phyloP scores from a whole-genome alignment of 2,113 vertebrate species.

The Oenanthe oenanthe region DNA sequence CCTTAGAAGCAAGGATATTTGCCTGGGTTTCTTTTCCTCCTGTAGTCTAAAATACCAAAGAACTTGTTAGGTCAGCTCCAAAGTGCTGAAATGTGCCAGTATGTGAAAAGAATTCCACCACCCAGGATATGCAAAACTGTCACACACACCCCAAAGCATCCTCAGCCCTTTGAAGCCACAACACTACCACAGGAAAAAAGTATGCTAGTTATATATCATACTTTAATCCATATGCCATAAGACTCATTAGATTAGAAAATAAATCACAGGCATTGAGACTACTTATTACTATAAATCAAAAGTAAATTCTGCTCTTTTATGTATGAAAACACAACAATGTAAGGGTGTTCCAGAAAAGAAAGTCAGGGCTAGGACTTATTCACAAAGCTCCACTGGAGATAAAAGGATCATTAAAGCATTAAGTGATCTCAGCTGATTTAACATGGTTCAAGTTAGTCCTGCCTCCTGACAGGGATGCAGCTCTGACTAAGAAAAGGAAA shows the following conservation, averaged over 20 bases:
- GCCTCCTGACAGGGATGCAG: background rate
- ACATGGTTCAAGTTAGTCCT: background rate
- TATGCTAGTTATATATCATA: background rate
- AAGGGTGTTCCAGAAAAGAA: background rate
- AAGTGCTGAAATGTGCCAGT: background rate
- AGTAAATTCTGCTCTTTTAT: background rate
- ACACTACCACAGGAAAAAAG: background rate
- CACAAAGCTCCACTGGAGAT: background rate
- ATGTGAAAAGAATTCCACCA: background rate
- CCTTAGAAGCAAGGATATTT: background rate
- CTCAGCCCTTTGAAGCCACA: background rate
- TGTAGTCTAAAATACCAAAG: background rate
- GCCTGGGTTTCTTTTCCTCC: no score
- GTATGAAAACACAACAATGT: background rate
- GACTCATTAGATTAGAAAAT: background rate
- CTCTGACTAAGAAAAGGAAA: background rate
- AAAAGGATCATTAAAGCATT: background rate
- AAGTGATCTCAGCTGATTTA: background rate
- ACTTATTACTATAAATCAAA: conserved; percentile 6
- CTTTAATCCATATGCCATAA: background rate
- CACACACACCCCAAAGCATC: background rate
- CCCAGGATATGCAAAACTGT: background rate
- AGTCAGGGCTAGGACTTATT: background rate
- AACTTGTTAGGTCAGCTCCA: conserved; percentile 4
- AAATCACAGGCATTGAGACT: background rate